Conservation (phyloP, 2,888 invertebrate species). For the Halictus ligatus region DNA sequence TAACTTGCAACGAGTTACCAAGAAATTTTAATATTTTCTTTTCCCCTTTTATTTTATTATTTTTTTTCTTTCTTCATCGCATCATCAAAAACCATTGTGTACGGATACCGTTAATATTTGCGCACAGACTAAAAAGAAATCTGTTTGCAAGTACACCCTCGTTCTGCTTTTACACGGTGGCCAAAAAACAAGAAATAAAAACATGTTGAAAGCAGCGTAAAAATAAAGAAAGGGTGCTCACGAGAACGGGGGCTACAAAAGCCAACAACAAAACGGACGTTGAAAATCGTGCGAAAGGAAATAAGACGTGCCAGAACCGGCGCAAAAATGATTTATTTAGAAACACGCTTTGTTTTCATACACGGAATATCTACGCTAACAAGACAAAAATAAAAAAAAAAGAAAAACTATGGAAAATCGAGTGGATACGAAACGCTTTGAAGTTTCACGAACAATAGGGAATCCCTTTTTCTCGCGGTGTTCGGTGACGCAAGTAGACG, state of each 20-base stretch:
- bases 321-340: background rate
- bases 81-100: background rate
- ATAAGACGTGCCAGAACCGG: background rate
- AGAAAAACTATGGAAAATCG: background rate
- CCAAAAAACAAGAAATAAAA: no score
- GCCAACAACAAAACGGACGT: background rate
- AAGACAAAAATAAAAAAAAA: background rate
- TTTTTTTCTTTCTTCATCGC: background rate
- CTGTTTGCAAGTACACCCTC: background rate
- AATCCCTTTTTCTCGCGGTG: constrained; percentile 1
- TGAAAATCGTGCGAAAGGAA: background rate
- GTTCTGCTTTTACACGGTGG: background rate
- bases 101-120: background rate
- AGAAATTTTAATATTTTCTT: background rate
- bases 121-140: background rate
- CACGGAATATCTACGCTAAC: no score
- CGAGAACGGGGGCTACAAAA: no score
- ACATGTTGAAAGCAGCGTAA: background rate
- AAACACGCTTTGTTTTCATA: background rate
- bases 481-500: background rate
- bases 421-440: background rate
- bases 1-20: background rate
- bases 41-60: background rate
- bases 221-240: background rate
- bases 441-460: constrained; percentile 1